Base-by-base conservation (phyloP, 2,888 invertebrate genomes). In the Lasioglossum oenotherae region DNA sequence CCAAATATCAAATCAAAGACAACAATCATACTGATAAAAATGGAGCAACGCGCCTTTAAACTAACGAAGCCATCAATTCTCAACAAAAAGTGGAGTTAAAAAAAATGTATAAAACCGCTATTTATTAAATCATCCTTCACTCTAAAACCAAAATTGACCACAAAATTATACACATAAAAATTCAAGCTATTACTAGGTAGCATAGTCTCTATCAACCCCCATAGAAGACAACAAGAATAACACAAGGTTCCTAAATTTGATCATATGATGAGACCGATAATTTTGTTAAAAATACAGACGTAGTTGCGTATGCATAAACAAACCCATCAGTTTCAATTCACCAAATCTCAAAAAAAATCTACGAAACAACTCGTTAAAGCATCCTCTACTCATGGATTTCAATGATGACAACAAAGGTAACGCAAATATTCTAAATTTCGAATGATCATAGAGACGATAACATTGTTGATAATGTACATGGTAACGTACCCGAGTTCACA, bases 401-500 rank as follows among this genome's bases (percentile, higher is more conserved):
- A 12, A n/a, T 23, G 3, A n/a, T n/a, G 12, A 12, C 12, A 57
- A 12, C 12, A n/a, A 12, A 4, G 57, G 10, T 57, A 4, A 57
- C n/a, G n/a, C 12, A n/a, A n/a, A n/a, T n/a, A n/a, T 57, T 4
- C 1, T 1, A n/a, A 57, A 57, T 57, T n/a, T 57, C 10, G 1
- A 12, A 12, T 12, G n/a, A 57, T 23, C 4, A 12, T 10, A n/a
- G 1, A 57, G n/a, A n/a, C 12, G 1, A n/a, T 12, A 57, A 57
- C 57, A 1, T 8, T 12, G 1, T 57, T 12, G n/a, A 57, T 4
- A 12, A n/a, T 57, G 57, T n/a, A 4, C 57, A 2, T 19, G 1
- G 12, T 23, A 14, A 75, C 84, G 4, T 79, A 85, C 84, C 84
- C 31, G 23, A 46, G 27, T 16, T 27, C n/a, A 35, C 16, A 27